Conservation (phyloP, 2,797 vertebrate species). For the Salarias fasciatus region DNA sequence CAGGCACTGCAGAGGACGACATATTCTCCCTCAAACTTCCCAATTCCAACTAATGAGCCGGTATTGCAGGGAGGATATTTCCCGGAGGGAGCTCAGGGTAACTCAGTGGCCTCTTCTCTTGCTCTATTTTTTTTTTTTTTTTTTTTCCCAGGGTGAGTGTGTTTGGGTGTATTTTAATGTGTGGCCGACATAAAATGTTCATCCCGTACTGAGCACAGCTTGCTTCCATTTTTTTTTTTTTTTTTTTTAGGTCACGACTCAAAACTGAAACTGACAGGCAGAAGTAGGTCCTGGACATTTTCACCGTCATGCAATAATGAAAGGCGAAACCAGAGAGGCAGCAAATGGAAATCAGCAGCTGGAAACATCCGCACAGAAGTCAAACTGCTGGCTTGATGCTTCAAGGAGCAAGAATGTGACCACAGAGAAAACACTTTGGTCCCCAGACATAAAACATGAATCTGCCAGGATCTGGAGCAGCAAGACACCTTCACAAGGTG, state of each 20-base stretch:
- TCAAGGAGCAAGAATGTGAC: not conserved
- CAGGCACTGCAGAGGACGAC: slow-evolving; percentile 56
- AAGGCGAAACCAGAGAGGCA: not conserved
- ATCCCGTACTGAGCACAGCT: not conserved
- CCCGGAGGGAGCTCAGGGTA: slow-evolving; percentile 55
- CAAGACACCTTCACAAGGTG: no score
- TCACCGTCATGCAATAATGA: not conserved
- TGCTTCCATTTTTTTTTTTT: slow-evolving; percentile 6
- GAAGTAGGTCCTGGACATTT: slow-evolving; percentile 43
- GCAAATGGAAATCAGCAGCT: slow-evolving; percentile 5
- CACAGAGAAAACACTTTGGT: no score
- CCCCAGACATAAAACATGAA: no score
- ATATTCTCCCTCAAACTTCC: slow-evolving; percentile 64
- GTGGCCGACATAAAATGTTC: slow-evolving; percentile 30
- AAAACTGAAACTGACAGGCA: slow-evolving; percentile 29
- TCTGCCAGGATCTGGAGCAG: no score
- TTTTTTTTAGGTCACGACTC: slow-evolving; percentile 50
- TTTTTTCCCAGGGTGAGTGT: slow-evolving; percentile 14
- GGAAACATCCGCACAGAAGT: slow-evolving; percentile 21
- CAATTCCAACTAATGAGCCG: slow-evolving; percentile 76
- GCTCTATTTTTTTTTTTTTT: slow-evolving; percentile 71
- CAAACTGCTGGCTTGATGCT: not conserved
- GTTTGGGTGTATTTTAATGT: slow-evolving; percentile 32
- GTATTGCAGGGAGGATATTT: slow-evolving; percentile 58
- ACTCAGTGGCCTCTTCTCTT: slow-evolving; percentile 63